phyloP scores from a whole-genome alignment of 2,888 invertebrate genomes.

The Apamea monoglypha region DNA sequence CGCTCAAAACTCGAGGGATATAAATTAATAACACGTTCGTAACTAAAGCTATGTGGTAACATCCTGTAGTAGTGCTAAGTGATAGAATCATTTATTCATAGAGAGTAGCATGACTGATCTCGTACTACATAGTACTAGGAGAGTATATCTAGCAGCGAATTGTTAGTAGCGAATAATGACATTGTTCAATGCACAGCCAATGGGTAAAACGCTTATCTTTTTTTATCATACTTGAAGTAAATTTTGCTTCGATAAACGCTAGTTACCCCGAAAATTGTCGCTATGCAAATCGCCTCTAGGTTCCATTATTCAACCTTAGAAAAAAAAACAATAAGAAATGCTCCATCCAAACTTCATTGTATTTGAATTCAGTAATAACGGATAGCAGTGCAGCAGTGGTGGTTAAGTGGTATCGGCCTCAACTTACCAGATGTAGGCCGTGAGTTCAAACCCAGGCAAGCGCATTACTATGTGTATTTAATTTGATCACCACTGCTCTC shows the following conservation, averaged over 20 bases:
- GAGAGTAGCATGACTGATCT: neutral
- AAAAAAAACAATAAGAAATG: neutral
- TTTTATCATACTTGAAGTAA: neutral
- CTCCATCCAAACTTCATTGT: neutral
- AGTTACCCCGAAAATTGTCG: neutral
- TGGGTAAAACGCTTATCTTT: neutral
- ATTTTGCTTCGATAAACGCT: neutral
- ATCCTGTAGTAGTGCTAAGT: slow-evolving; percentile 28
- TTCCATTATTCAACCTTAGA: neutral
- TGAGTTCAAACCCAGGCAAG: too few species aligned
- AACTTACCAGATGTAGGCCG: too few species aligned
- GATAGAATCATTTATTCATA: slow-evolving; percentile 29
- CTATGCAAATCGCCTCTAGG: too few species aligned
- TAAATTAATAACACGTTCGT: slow-evolving; percentile 44
- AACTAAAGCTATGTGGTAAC: slow-evolving; percentile 22
- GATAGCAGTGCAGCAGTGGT: too few species aligned
- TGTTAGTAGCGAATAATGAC: neutral
- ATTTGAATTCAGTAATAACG: neutral
- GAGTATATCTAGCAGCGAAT: neutral
- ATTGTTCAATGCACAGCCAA: neutral
- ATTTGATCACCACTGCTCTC: too few species aligned
- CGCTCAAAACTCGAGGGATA: slow-evolving; percentile 48
- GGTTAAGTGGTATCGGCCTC: too few species aligned
- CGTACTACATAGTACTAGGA: neutral
- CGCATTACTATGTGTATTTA: too few species aligned